These are phyloP conservation scores for Eupithecia inturbata DNA, from an alignment of 2,888 invertebrate species.

Conservation along the genomic window DNA sequence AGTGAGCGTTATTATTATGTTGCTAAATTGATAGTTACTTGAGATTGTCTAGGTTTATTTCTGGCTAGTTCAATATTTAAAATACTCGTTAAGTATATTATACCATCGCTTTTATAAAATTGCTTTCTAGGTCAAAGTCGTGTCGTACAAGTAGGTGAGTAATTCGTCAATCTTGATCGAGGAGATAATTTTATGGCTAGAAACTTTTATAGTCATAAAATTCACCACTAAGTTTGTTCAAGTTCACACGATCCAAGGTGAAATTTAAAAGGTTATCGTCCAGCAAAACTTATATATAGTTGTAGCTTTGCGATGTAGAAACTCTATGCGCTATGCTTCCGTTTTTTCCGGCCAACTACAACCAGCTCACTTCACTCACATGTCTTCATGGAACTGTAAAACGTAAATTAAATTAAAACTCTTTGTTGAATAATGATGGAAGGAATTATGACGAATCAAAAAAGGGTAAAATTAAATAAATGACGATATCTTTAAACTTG, in stretches of 20 bases:
- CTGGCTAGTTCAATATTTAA: not conserved
- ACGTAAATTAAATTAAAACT: not conserved
- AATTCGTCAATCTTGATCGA: constrained; percentile 21
- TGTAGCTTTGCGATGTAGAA: not conserved
- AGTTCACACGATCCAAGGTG: constrained; percentile 34
- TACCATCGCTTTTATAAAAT: not conserved
- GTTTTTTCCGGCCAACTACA: no score
- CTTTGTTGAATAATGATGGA: no score
- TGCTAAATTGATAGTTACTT: not conserved
- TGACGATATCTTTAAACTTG: no score
- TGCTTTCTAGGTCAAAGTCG: constrained; percentile 20
- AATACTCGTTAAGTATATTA: not conserved
- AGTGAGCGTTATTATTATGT: not conserved
- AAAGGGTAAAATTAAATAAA: no score
- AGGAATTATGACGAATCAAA: no score
- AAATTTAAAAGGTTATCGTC: not conserved
- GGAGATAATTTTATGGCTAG: constrained; percentile 33
- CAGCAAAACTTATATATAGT: not conserved
- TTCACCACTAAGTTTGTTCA: constrained; percentile 25
- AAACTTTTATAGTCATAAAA: constrained; percentile 36
- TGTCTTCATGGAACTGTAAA: not conserved
- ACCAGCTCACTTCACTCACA: not conserved
- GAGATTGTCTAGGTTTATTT: not conserved
- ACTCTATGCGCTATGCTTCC: no score
- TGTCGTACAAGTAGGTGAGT: constrained; percentile 16